Conservation (phyloP, 2,113 vertebrate species). For the Syrrhaptes paradoxus region DNA sequence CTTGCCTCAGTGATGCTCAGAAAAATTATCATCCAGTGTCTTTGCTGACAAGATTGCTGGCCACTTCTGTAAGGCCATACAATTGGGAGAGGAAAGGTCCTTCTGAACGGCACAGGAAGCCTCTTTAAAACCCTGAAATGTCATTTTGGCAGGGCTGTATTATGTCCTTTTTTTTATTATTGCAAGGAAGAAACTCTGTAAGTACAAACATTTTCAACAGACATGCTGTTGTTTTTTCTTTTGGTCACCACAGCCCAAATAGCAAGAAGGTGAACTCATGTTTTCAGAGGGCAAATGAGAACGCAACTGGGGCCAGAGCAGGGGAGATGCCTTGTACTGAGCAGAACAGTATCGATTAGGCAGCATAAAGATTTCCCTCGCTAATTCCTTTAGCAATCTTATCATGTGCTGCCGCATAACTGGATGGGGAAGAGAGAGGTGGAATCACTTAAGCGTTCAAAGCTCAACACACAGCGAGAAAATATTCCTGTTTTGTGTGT, state of each 20-base stretch:
- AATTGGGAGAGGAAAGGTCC: background rate
- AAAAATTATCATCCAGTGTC: background rate
- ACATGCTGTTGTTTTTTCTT: background rate
- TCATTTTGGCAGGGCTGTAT: background rate
- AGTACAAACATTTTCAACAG: background rate
- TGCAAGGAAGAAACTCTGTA: background rate
- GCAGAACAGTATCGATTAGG: conserved; percentile 34
- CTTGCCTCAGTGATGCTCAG: conserved; percentile 39
- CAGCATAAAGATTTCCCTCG: conserved; percentile 14
- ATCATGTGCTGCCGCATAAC: conserved; percentile 7
- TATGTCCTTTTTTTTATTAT: background rate
- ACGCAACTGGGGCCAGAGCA: background rate
- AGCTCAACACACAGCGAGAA: conserved; percentile 10
- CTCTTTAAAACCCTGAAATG: background rate
- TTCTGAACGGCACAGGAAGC: background rate
- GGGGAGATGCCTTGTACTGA: background rate
- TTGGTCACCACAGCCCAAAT: background rate
- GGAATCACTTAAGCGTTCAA: conserved; percentile 58
- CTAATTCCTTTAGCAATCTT: conserved; percentile 53
- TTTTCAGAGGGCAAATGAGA: background rate
- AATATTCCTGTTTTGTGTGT: conserved; percentile 36
- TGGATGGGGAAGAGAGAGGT: conserved; percentile 36
- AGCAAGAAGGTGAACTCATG: background rate
- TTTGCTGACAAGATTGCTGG: background rate
- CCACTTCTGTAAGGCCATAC: background rate